Conservation (phyloP, 2,888 invertebrate species). For the Caenorhabditis doughertyi region DNA sequence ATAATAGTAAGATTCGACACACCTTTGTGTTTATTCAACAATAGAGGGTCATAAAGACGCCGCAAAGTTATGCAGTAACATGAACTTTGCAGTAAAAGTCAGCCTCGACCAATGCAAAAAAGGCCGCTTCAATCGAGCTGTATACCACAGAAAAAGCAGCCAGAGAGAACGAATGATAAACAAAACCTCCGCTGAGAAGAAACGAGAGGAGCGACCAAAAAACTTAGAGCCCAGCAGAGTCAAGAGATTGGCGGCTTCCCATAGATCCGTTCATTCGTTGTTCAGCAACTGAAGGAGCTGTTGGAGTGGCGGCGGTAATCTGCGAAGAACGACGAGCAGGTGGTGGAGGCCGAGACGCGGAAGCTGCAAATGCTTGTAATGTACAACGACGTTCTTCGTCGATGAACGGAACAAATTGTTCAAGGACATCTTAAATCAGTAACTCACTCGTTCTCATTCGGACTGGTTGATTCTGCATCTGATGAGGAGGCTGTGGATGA, state of each 20-base stretch:
- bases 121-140: slow-evolving; percentile 6
- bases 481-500: slow-evolving; percentile 19
- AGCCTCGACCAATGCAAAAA: slow-evolving; percentile 7
- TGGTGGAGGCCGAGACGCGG: slow-evolving; percentile 84
- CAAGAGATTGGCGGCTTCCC: slow-evolving; percentile 71
- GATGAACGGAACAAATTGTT: no score
- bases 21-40: not conserved
- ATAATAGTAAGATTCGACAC: not conserved
- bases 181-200: slow-evolving; percentile 43
- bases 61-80: slow-evolving; percentile 33
- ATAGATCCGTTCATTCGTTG: slow-evolving; percentile 68
- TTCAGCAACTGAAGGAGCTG: slow-evolving; percentile 81
- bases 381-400: no score
- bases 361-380: slow-evolving; percentile 42
- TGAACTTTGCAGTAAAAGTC: slow-evolving; percentile 35
- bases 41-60: slow-evolving; percentile 36
- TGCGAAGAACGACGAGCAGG: slow-evolving; percentile 83
- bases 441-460: slow-evolving; percentile 67
- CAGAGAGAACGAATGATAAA: slow-evolving; percentile 39
- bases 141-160: slow-evolving; percentile 7
- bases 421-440: no score
- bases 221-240: slow-evolving; percentile 67
- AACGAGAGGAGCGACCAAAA: slow-evolving; percentile 37
- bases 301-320: slow-evolving; percentile 82
- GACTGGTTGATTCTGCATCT: slow-evolving; percentile 37